These are phyloP conservation scores for Balanococcus diminutus DNA, from an alignment of 2,888 invertebrate genomes.

Conservation along the genomic window DNA sequence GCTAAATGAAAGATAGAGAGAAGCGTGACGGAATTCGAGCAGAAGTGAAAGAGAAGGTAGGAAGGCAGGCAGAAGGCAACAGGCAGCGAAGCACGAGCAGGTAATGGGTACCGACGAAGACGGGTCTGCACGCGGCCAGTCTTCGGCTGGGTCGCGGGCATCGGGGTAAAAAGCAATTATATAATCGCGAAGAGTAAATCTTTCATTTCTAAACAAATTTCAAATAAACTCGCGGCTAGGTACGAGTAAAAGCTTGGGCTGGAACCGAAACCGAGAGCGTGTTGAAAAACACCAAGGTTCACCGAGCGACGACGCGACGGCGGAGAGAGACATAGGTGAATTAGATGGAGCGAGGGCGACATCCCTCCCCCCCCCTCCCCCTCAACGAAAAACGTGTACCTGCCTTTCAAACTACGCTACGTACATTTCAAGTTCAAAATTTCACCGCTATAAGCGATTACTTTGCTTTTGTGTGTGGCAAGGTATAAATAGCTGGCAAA, in stretches of 20 bases:
- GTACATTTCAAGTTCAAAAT: slow-evolving; percentile 11
- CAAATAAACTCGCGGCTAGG: slow-evolving; percentile 21
- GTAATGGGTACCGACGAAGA: background rate
- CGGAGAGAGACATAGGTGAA: background rate
- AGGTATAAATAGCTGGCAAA: background rate
- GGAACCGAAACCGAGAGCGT: background rate
- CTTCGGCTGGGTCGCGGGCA: too few species aligned
- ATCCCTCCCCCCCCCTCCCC: too few species aligned
- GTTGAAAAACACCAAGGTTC: background rate
- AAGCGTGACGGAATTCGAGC: background rate
- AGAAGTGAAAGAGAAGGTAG: background rate
- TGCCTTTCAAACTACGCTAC: background rate
- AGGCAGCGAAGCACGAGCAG: background rate
- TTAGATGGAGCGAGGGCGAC: background rate
- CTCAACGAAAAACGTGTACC: background rate
- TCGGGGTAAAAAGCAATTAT: slow-evolving; percentile 31
- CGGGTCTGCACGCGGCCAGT: background rate
- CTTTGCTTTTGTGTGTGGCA: slow-evolving; percentile 1
- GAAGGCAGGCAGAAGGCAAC: background rate
- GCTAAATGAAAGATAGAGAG: background rate
- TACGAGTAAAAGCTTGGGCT: background rate
- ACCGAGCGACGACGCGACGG: background rate
- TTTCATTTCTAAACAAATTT: slow-evolving; percentile 35
- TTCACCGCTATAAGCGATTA: slow-evolving; percentile 28
- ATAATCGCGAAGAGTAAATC: slow-evolving; percentile 39